Conservation (phyloP, 2,797 vertebrate genomes). For the Lacerta viridis region DNA sequence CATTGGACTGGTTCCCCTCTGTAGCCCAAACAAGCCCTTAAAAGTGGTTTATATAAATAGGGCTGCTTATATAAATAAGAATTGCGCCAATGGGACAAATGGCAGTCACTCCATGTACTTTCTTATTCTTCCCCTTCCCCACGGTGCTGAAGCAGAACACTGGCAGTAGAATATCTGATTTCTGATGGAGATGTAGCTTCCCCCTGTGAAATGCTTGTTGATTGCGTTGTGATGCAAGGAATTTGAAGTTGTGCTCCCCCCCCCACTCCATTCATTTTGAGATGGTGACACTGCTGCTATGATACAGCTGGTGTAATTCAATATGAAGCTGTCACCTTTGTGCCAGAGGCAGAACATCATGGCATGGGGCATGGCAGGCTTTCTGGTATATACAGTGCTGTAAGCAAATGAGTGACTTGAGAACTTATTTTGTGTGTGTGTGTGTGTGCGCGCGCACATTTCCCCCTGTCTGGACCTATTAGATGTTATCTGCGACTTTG, state of each 20-base stretch:
- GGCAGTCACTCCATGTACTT: background rate
- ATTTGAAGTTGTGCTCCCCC: background rate
- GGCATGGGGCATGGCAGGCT: conserved; percentile 42
- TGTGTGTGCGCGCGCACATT: conserved; percentile 25
- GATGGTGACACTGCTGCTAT: background rate
- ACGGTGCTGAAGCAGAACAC: background rate
- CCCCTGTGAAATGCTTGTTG: background rate
- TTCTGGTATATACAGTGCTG: conserved; percentile 46
- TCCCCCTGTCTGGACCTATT: conserved; percentile 28
- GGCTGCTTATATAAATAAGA: too few relatives aligned
- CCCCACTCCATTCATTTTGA: background rate
- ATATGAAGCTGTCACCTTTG: conserved; percentile 15
- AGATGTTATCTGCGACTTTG: conserved; percentile 15
- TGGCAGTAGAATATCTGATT: background rate
- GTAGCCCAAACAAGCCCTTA: background rate
- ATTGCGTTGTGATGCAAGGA: background rate
- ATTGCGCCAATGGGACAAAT: background rate
- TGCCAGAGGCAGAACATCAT: conserved; percentile 20
- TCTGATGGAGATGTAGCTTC: background rate
- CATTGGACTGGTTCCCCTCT: background rate
- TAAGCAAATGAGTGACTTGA: conserved; percentile 51
- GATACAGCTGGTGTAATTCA: background rate
- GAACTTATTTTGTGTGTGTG: background rate
- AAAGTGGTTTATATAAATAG: background rate
- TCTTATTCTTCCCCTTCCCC: too few relatives aligned